Evolutionary conservation across 2,888 invertebrate genomes (phyloP).

Genomic region (Diadromus collaris): DNA sequence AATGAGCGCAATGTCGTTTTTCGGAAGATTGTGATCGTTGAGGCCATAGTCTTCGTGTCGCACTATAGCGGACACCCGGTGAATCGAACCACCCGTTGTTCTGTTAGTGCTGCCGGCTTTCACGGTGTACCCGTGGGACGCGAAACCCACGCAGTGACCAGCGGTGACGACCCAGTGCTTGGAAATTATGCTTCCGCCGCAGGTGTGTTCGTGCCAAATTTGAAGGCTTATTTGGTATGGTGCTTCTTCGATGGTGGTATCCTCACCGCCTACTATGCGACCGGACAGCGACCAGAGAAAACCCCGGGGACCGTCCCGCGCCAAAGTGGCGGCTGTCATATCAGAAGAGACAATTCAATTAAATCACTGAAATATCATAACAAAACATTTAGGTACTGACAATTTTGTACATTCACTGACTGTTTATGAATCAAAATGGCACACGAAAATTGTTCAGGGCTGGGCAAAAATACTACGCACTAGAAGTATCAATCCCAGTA

Average conservation of each 20-base stretch:
- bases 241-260: conserved; percentile 58
- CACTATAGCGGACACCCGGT: conserved; percentile 43
- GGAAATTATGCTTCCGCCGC: conserved; percentile 82
- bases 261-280: conserved; percentile 66
- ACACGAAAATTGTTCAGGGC: background rate
- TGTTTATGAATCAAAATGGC: background rate
- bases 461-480: too few species aligned
- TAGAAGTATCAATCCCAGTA: too few species aligned
- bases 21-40: conserved; percentile 80
- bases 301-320: background rate
- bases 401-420: background rate
- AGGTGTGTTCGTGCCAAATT: conserved; percentile 79
- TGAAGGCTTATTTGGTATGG: conserved; percentile 66
- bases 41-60: conserved; percentile 54
- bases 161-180: conserved; percentile 81
- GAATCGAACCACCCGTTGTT: conserved; percentile 35
- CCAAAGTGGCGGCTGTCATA: conserved; percentile 39
- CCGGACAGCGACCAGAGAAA: conserved; percentile 14
- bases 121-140: conserved; percentile 74
- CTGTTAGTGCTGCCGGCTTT: conserved; percentile 81
- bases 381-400: too few species aligned
- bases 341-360: background rate
- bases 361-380: background rate
- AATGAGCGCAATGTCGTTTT: conserved; percentile 82
- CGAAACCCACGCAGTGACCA: conserved; percentile 81